A percentile compares a stretch with the other conserved stretches of the same genome.
Evolutionary conservation across 1,140 invertebrate species (phyloP).

Genomic region (Sesamia nonagrioides): DNA sequence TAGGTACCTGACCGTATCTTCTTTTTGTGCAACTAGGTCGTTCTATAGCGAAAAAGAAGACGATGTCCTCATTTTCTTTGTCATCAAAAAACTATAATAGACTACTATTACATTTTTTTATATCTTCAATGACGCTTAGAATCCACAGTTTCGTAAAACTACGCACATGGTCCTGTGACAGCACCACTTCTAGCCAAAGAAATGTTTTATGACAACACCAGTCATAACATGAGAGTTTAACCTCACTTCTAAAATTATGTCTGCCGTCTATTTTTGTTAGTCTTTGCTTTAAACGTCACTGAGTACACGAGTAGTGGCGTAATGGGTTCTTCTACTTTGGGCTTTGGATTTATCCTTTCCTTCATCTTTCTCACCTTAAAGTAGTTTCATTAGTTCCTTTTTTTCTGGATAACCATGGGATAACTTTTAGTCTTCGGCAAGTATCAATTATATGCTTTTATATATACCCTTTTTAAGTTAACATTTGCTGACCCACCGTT

Average conservation of each 20-base stretch:
- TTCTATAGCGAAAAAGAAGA: no score
- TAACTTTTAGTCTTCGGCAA: no score
- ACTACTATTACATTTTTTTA: background rate
- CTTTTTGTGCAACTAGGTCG: no score
- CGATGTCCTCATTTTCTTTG: no score
- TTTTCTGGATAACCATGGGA: no score
- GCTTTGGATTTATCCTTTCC: background rate
- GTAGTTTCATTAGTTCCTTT: background rate
- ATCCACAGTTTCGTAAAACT: background rate
- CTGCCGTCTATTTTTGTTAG: conserved; percentile 17
- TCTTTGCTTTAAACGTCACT: conserved; percentile 4
- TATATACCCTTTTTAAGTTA: no score
- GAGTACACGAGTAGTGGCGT: conserved; percentile 12
- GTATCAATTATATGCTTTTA: no score
- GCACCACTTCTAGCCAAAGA: conserved; percentile 2
- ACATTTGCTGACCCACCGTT: no score
- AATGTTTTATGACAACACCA: conserved; percentile 9
- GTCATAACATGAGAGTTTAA: conserved; percentile 27
- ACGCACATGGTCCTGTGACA: background rate
- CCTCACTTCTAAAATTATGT: conserved; percentile 42
- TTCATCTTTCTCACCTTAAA: background rate
- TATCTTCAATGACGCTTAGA: background rate
- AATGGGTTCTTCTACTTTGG: conserved; percentile 5
- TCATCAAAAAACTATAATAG: no score
- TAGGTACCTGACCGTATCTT: no score